These are phyloP conservation scores for Nemopilema nomurai DNA, from an alignment of 30 jellyfish, hydroid and myxozoan species.

Conservation along the genomic window DNA sequence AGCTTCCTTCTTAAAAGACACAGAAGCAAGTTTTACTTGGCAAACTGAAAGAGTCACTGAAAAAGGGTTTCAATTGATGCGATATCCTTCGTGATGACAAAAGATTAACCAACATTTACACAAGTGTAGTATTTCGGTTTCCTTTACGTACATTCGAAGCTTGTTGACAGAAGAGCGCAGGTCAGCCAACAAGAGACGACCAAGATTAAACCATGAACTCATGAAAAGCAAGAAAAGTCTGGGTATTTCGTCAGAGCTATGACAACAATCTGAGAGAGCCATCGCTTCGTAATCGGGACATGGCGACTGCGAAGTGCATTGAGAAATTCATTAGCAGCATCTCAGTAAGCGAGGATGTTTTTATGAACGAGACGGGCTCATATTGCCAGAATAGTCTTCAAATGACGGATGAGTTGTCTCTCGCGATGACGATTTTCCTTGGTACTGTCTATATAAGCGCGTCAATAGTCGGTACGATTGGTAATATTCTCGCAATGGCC, in stretches of 20 bases:
- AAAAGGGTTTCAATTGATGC: neutral
- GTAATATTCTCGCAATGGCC: conserved; percentile 43
- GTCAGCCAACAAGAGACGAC: neutral
- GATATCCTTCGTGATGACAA: neutral
- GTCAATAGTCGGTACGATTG: conserved; percentile 49
- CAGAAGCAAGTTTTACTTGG: neutral
- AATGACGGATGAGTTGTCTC: conserved; percentile 34
- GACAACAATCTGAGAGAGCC: neutral
- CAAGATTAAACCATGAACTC: neutral
- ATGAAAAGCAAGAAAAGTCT: neutral
- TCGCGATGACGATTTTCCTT: conserved; percentile 26
- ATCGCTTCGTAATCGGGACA: neutral
- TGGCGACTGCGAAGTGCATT: conserved; percentile 38
- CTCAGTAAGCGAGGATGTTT: conserved; percentile 42
- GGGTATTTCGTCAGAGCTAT: neutral
- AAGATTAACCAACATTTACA: neutral
- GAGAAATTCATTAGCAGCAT: conserved; percentile 50
- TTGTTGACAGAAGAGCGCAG: neutral
- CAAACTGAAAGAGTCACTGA: neutral
- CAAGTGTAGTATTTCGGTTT: neutral
- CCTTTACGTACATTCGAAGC: neutral
- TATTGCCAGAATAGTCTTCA: conserved; percentile 6
- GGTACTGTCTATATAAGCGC: conserved; percentile 58
- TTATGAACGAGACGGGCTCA: neutral
- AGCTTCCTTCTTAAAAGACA: neutral